Evolutionary conservation across 2,113 vertebrate genomes (phyloP), one percentile per base, ranked within the genome.

Genomic region (Cnemophilus loriae): DNA sequence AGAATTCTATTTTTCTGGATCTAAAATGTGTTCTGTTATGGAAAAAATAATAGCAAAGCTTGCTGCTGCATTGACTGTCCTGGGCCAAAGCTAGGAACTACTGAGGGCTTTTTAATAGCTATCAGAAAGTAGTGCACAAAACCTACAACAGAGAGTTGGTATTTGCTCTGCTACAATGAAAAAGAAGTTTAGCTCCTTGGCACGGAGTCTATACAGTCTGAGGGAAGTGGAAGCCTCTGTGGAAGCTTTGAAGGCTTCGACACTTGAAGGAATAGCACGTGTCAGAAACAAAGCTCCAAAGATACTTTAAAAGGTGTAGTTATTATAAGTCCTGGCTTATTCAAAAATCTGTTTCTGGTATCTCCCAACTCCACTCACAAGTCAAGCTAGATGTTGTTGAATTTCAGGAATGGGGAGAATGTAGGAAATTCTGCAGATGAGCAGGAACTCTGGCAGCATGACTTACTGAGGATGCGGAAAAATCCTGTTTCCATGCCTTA

Each of bases 371-470:
- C 14, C 18, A 12, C n/a, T 71, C 52, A 26, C 12, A 61, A 35
- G 19, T 67, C 32, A 49, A 79, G 27, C 8, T 61, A 17, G 27
- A 13, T 74, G 37, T 13, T 56, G 32, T 26, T 84, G 69, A 81
- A 70, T 70, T 70, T 70, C 59, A 70, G n/a, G 37, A 86, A 4
- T 30, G 50, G 37, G 16, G 7, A 44, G 23, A 83, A 73, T 35
- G 47, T 33, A 19, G 47, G 42, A 39, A 65, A 32, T 81, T 44
- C 35, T 84, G 68, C 53, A 56, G 53, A 14, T 60, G 1, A 68
- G 28, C 16, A 44, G 21, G 47, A 85, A 33, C 9, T 76, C 49
- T n/a, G 44, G 16, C 73, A 77, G n/a, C 0, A 0, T 55, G 49
- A 21, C 33, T 84, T 13, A 3, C 10, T 1, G 2, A 67, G 55